Percentiles rank a stretch among this genome's conserved stretches.
These are phyloP conservation scores for Limnephilus marmoratus DNA, from an alignment of 2,888 invertebrate genomes.

Conservation along the genomic window DNA sequence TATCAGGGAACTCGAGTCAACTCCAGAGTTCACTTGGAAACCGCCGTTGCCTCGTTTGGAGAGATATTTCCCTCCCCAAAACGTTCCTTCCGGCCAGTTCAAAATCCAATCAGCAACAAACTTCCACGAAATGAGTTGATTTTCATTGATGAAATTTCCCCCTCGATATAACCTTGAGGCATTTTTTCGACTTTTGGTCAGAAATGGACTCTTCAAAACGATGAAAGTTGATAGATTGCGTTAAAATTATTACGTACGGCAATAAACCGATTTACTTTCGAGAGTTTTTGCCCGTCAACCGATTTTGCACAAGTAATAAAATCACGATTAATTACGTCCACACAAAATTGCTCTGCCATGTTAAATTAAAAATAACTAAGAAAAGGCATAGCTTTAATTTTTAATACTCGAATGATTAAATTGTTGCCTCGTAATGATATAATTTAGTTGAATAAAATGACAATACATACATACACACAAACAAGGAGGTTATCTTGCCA, in stretches of 20 bases:
- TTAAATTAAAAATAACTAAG: not conserved
- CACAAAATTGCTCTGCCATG: not conserved
- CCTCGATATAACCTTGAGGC: slow-evolving; percentile 2
- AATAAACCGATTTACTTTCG: not conserved
- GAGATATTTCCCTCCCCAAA: not conserved
- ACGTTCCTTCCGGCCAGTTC: not conserved
- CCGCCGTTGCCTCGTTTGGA: slow-evolving; percentile 2
- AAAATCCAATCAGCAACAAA: not conserved
- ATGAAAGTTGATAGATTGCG: not conserved
- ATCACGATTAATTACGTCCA: not conserved
- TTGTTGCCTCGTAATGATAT: not conserved
- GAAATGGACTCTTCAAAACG: not conserved
- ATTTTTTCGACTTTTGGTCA: slow-evolving; percentile 6
- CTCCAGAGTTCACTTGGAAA: not conserved
- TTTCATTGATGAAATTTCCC: not conserved
- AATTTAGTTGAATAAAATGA: not conserved
- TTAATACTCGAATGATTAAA: not conserved
- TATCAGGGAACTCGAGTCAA: not conserved
- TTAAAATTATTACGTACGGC: not conserved
- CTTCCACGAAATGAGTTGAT: not conserved
- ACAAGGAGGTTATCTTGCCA: not conserved
- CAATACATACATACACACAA: not conserved
- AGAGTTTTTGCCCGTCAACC: not conserved
- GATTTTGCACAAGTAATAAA: slow-evolving; percentile 14
- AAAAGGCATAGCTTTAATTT: not conserved